phyloP scores from a whole-genome alignment of 2,888 invertebrate species.

The Andrena fulva region DNA sequence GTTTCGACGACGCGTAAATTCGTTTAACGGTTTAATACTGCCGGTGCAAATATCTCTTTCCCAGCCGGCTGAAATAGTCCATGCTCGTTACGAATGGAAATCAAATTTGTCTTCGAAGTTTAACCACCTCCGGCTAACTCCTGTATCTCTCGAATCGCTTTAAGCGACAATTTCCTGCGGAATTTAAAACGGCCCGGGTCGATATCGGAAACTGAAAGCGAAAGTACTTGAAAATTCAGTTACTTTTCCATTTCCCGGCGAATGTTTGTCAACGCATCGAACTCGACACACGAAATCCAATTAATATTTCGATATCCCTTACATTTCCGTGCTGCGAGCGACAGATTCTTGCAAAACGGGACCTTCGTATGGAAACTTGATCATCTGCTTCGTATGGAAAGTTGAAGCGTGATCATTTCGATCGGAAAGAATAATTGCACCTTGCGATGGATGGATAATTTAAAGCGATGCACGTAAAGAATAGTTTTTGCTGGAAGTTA shows the following conservation, averaged over 20 bases:
- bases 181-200: neutral
- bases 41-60: neutral
- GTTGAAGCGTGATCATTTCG: too few species aligned
- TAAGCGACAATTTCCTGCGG: constrained; percentile 5
- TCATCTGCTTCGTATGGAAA: neutral
- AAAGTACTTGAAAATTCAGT: neutral
- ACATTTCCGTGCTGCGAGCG: neutral
- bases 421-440: too few species aligned
- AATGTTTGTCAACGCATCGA: neutral
- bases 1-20: neutral
- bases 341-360: neutral
- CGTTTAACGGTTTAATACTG: neutral
- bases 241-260: too few species aligned
- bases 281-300: neutral
- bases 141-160: neutral
- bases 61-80: neutral
- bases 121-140: neutral
- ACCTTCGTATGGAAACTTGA: neutral
- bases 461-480: too few species aligned
- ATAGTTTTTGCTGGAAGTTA: neutral
- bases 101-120: constrained; percentile 16
- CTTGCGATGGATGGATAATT: too few species aligned
- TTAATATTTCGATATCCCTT: neutral
- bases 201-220: neutral
- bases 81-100: neutral